phyloP scores from a whole-genome alignment of 2,797 vertebrate species.

The Amblyopsis hoosieri region DNA sequence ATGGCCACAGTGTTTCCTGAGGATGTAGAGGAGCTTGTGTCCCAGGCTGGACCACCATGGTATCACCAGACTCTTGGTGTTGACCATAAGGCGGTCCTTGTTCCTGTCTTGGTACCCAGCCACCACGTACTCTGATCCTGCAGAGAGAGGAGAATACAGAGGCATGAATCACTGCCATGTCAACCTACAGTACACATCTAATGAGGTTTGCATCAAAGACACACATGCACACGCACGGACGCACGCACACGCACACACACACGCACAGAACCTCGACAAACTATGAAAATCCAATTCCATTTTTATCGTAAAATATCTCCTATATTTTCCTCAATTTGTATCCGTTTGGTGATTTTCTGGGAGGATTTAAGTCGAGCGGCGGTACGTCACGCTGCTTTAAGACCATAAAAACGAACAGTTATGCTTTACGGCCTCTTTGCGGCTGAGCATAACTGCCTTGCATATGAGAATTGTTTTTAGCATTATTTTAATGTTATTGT shows the following conservation, averaged over 20 bases:
- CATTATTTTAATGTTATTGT: too few relatives aligned
- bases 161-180: background rate
- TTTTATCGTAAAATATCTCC: too few relatives aligned
- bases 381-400: too few relatives aligned
- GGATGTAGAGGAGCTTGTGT: slow-evolving; percentile 85
- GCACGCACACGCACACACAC: too few relatives aligned
- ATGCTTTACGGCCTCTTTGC: too few relatives aligned
- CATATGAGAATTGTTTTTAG: too few relatives aligned
- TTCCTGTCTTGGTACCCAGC: slow-evolving; percentile 86
- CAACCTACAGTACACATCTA: background rate
- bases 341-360: too few relatives aligned
- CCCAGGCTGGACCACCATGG: slow-evolving; percentile 85
- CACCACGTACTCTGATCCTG: slow-evolving; percentile 88
- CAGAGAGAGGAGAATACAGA: slow-evolving; percentile 24
- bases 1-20: slow-evolving; percentile 82
- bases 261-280: background rate
- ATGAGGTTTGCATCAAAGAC: background rate
- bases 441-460: too few relatives aligned
- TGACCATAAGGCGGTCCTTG: slow-evolving; percentile 81
- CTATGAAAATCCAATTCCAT: too few relatives aligned
- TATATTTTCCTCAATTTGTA: too few relatives aligned
- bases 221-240: background rate
- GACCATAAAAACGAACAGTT: too few relatives aligned
- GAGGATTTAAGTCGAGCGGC: too few relatives aligned
- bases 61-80: slow-evolving; percentile 92